Percentiles rank a stretch among this genome's conserved stretches.
phyloP scores from a whole-genome alignment of 64 coral and sea anemone species.

The Trachythela sp. region DNA sequence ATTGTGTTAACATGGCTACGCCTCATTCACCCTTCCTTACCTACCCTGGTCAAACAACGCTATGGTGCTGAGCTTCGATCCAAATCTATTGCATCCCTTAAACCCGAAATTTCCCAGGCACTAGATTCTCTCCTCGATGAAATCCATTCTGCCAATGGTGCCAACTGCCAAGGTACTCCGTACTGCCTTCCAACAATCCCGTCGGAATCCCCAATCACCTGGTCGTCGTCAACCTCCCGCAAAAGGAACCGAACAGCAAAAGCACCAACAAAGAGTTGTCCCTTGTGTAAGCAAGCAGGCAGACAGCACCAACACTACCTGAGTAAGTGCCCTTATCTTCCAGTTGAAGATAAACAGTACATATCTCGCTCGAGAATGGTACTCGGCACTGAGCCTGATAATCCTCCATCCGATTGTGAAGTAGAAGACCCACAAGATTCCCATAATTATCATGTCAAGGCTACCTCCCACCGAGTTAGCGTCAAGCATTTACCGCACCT shows the following conservation, averaged over 20 bases:
- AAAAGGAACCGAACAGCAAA: neutral
- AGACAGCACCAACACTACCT: neutral
- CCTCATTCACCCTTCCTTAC: no score
- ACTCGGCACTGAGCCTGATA: neutral
- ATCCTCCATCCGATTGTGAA: neutral
- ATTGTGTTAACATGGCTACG: no score
- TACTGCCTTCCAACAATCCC: neutral
- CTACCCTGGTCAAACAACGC: no score
- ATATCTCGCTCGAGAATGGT: neutral
- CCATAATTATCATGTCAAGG: no score
- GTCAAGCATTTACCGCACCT: no score
- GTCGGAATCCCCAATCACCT: neutral
- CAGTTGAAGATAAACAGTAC: conserved; percentile 25
- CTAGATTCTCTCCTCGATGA: neutral
- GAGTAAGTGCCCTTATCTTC: conserved; percentile 29
- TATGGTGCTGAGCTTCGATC: no score
- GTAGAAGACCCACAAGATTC: no score
- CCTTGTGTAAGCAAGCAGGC: conserved; percentile 34
- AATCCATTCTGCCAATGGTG: neutral
- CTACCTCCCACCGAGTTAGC: no score
- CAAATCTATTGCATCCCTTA: no score
- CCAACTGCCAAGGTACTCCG: neutral
- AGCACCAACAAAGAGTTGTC: neutral
- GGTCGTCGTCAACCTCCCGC: neutral
- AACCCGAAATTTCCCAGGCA: neutral